phyloP scores from a whole-genome alignment of 2,797 vertebrate species.

The Typhlichthys subterraneus region DNA sequence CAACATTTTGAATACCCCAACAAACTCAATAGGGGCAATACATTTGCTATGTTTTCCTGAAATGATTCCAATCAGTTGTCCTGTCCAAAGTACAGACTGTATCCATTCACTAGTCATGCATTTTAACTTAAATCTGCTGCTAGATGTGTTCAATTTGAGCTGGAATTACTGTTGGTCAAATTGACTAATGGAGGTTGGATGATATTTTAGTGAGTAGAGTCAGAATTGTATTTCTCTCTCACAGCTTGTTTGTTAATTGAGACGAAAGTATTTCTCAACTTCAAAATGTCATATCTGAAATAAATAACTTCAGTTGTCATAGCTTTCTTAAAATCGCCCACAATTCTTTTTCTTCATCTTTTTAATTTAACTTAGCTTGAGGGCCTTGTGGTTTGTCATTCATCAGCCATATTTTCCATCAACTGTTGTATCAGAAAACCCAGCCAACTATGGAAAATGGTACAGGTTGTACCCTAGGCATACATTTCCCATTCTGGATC shows the following conservation, averaged over 20 bases:
- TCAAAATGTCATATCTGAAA: constrained; percentile 9
- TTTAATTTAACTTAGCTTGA: not conserved
- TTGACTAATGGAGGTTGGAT: not conserved
- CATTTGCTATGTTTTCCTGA: constrained; percentile 5
- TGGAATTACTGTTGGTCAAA: not conserved
- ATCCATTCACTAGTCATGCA: constrained; percentile 1
- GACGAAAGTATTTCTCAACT: not conserved
- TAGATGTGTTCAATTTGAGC: constrained; percentile 1
- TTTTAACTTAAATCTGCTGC: not conserved
- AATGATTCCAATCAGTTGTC: not conserved
- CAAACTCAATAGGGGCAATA: not conserved
- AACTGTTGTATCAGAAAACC: no score
- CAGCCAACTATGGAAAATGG: no score
- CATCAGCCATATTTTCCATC: not conserved
- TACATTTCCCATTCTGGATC: constrained; percentile 9
- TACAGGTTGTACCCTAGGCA: constrained; percentile 1
- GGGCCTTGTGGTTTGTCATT: not conserved
- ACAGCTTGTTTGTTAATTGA: not conserved
- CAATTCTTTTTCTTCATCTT: not conserved
- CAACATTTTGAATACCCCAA: not conserved
- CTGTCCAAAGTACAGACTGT: constrained; percentile 15
- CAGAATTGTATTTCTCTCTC: not conserved
- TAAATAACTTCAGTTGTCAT: constrained; percentile 11
- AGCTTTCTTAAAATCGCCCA: constrained; percentile 7
- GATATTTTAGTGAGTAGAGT: not conserved